Evolutionary conservation across 2,113 vertebrate species (phyloP).

Genomic region (Microtus pennsylvanicus): DNA sequence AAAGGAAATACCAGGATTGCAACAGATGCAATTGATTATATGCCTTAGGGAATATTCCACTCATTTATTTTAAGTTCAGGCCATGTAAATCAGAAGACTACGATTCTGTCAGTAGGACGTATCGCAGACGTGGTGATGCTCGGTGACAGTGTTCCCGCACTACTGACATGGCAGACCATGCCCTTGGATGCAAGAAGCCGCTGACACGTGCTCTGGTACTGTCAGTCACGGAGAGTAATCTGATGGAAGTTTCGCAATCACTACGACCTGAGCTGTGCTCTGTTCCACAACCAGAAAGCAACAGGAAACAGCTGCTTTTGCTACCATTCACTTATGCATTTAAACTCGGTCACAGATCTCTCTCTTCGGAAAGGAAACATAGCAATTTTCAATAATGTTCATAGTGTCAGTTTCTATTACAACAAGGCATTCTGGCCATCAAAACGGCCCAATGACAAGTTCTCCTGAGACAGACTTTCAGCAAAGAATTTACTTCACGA

Average conservation of each 20-base stretch:
- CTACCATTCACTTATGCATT: slow-evolving; percentile 1
- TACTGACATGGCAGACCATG: slow-evolving; percentile 72
- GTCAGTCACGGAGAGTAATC: slow-evolving; percentile 67
- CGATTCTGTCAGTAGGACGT: slow-evolving; percentile 82
- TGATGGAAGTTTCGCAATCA: slow-evolving; percentile 70
- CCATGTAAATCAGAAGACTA: slow-evolving; percentile 85
- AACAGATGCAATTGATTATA: slow-evolving; percentile 88
- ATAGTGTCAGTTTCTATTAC: slow-evolving; percentile 54
- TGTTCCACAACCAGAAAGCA: slow-evolving; percentile 65
- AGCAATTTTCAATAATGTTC: slow-evolving; percentile 72
- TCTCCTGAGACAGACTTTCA: slow-evolving; percentile 7
- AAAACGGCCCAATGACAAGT: background rate
- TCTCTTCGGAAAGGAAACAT: slow-evolving; percentile 53
- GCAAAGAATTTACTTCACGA: background rate
- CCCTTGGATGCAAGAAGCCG: slow-evolving; percentile 67
- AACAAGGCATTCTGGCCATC: slow-evolving; percentile 1
- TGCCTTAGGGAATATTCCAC: slow-evolving; percentile 85
- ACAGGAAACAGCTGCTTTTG: slow-evolving; percentile 60
- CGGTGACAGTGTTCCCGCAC: slow-evolving; percentile 72
- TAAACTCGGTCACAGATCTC: slow-evolving; percentile 68
- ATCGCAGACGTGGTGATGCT: slow-evolving; percentile 77
- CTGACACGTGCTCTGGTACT: background rate
- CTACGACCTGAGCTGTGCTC: slow-evolving; percentile 62
- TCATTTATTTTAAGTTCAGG: slow-evolving; percentile 85
- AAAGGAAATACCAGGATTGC: slow-evolving; percentile 87